Evolutionary conservation across 2,797 vertebrate genomes (phyloP), one percentile per base, ranked within the genome.

Genomic region (Labroides dimidiatus): DNA sequence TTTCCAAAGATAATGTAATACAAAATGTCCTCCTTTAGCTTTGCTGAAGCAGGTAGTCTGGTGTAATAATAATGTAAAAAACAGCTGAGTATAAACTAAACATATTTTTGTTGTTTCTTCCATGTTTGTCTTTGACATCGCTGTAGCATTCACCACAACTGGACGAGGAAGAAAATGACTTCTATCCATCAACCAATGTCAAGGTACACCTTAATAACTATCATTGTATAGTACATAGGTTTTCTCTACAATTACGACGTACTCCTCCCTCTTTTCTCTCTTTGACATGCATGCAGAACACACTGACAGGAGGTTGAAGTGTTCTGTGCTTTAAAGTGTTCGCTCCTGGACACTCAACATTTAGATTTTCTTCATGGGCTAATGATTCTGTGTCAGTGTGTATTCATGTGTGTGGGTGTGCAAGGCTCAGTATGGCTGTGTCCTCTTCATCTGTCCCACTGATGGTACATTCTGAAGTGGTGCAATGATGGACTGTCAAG

Each of bases 401-500:
- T 48, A 17, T 62, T 11, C 24, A 13, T 27, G 57, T 36, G 56
- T 47, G 56, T 41, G 19, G 10, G 21, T 4, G 3, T 17, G 37
- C 12, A 49, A 10, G 42, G 58, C 72, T 72, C 62, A 49, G 37
- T 20, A 44, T 4, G 23, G 49, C 45, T 61, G 66, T 41, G 58
- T 62, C 72, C 81, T 86, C 64, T 76, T 81, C 69, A 74, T 80
- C 20, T 44, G 60, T 71, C 62, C 69, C 21, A 60, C 55, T 67
- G 68, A 85, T 69, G 75, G 76, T 77, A 71, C 57, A 78, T 69
- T 83, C 70, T 86, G 59, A 80, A 86, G 80, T 70, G 69, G 55
- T 72, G 13, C 75, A 67, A 55, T 80, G 79, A 83, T 85, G 69
- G 66, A 80, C 68, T 79, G 59, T 85, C 76, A 87, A 84, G 84